phyloP scores from a whole-genome alignment of 2,797 vertebrate genomes.

The Sebastes iracundus region DNA sequence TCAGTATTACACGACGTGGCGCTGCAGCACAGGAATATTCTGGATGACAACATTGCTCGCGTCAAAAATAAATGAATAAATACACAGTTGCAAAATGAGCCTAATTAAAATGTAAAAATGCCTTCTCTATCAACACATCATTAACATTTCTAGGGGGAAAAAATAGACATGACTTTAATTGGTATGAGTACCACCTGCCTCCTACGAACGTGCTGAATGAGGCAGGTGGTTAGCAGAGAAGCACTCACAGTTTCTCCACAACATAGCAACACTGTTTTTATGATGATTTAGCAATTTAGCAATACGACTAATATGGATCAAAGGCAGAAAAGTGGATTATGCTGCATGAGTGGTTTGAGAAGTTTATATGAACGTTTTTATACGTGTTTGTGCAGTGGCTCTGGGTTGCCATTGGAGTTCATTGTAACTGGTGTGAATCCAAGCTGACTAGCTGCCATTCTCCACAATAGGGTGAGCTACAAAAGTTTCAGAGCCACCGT shows the following conservation, averaged over 20 bases:
- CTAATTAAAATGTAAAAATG: background rate
- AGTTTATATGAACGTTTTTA: background rate
- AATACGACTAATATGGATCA: background rate
- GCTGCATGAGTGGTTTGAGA: background rate
- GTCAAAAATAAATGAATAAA: background rate
- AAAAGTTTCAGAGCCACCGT: background rate
- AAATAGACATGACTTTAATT: background rate
- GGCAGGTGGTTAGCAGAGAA: background rate
- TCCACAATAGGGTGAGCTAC: background rate
- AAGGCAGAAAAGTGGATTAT: background rate
- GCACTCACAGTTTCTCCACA: background rate
- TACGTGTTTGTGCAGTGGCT: background rate
- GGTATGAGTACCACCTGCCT: background rate
- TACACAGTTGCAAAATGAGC: background rate
- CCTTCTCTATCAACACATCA: background rate
- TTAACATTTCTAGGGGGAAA: background rate
- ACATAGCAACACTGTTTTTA: background rate
- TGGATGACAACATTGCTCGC: background rate
- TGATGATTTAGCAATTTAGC: background rate
- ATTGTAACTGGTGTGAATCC: background rate
- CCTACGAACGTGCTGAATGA: background rate
- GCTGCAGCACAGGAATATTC: background rate
- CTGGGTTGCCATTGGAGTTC: background rate
- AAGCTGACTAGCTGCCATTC: background rate
- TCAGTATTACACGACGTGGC: background rate